A percentile compares a stretch with the other conserved stretches of the same genome.
Conservation (phyloP, 2,888 invertebrate species). For the Drosophila macrothrix region DNA sequence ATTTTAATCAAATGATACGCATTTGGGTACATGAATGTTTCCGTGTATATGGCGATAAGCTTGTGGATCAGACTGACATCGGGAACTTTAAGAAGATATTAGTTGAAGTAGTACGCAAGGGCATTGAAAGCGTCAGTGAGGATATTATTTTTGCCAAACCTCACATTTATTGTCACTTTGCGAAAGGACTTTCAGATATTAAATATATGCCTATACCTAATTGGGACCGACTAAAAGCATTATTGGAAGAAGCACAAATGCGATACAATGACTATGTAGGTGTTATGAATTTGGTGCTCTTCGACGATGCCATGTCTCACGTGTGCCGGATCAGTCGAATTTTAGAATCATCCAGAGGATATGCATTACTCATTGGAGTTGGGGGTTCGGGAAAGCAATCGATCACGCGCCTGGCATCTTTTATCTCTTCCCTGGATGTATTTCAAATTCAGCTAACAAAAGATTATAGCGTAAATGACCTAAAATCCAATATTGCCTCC, state of each 20-base stretch:
- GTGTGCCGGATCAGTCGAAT: slow-evolving; percentile 96
- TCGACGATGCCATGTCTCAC: slow-evolving; percentile 97
- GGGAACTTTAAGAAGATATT: slow-evolving; percentile 90
- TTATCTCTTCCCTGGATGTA: slow-evolving; percentile 95
- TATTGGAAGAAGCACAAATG: slow-evolving; percentile 92
- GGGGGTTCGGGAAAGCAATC: slow-evolving; percentile 98
- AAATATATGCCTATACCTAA: slow-evolving; percentile 93
- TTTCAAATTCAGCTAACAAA: slow-evolving; percentile 97
- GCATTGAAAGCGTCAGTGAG: slow-evolving; percentile 91
- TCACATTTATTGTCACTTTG: slow-evolving; percentile 96
- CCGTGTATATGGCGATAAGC: slow-evolving; percentile 96
- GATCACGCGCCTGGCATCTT: slow-evolving; percentile 93
- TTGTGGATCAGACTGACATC: slow-evolving; percentile 92
- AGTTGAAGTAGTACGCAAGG: slow-evolving; percentile 91
- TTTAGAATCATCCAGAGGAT: slow-evolving; percentile 95
- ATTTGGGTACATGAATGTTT: slow-evolving; percentile 96
- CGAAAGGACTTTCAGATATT: slow-evolving; percentile 95
- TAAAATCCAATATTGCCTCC: slow-evolving; percentile 89
- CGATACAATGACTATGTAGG: slow-evolving; percentile 95
- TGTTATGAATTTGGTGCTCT: slow-evolving; percentile 96
- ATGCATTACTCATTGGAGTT: slow-evolving; percentile 96
- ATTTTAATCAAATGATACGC: slow-evolving; percentile 90
- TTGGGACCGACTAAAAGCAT: slow-evolving; percentile 89
- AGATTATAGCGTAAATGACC: slow-evolving; percentile 93
- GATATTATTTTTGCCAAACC: slow-evolving; percentile 90